Conservation (phyloP, 1,140 invertebrate genomes). For the Ridgeia piscesae region DNA sequence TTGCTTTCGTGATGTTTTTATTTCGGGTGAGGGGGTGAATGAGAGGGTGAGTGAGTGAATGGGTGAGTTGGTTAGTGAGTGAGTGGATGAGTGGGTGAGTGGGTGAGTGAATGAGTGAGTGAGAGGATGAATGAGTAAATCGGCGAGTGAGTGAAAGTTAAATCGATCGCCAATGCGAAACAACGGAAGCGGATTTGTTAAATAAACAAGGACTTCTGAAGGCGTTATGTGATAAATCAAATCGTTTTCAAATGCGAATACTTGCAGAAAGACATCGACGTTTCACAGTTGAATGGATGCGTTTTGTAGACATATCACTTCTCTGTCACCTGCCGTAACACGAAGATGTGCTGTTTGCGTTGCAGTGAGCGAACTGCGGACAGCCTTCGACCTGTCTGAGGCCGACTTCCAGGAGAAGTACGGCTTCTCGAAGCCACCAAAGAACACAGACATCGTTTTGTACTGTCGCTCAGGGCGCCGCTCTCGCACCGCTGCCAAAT, state of each 20-base stretch:
- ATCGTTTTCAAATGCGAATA: no score
- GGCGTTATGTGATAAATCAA: no score
- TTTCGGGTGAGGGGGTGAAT: neutral
- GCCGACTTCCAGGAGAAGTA: neutral
- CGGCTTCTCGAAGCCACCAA: neutral
- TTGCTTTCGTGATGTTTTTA: neutral
- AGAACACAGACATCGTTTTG: neutral
- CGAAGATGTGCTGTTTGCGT: neutral
- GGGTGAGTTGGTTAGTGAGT: neutral
- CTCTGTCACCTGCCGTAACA: neutral
- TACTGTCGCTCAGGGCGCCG: conserved; percentile 3
- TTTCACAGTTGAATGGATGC: no score
- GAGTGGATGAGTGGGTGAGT: neutral
- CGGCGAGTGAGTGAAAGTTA: neutral
- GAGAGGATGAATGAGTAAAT: neutral
- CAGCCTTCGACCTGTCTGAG: conserved; percentile 3
- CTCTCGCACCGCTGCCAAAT: neutral
- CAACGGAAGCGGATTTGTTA: neutral
- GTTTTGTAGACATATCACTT: no score
- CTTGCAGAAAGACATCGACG: no score
- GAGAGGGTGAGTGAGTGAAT: neutral
- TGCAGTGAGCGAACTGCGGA: neutral
- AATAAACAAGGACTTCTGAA: no score
- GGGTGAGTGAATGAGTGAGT: neutral
- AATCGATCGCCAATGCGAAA: neutral